These are phyloP conservation scores for Acleris sparsana DNA, from an alignment of 2,888 invertebrate species.

Conservation along the genomic window DNA sequence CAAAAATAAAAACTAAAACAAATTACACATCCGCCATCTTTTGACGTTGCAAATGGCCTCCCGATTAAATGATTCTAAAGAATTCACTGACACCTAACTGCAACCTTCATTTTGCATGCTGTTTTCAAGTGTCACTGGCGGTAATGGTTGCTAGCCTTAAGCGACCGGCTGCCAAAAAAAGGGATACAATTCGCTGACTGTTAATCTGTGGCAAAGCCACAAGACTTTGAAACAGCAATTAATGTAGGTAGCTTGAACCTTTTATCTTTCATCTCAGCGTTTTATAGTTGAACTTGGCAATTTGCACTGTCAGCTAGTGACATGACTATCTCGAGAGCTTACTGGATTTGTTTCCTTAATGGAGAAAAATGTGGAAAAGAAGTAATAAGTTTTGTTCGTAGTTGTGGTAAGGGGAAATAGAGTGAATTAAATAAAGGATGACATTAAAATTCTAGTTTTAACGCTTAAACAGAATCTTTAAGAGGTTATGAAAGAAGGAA, in stretches of 20 bases:
- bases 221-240: constrained; percentile 28
- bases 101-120: too few relatives aligned
- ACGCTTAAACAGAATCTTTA: too few relatives aligned
- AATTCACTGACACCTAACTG: not conserved
- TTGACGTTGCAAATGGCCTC: too few relatives aligned
- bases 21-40: too few relatives aligned
- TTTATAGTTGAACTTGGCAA: constrained; percentile 38
- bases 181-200: not conserved
- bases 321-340: constrained; percentile 30
- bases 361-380: constrained; percentile 9
- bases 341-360: constrained; percentile 31
- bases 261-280: constrained; percentile 34
- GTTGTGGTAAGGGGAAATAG: not conserved
- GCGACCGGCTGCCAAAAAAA: too few relatives aligned
- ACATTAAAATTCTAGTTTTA: too few relatives aligned
- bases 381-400: constrained; percentile 8
- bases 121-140: too few relatives aligned
- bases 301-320: constrained; percentile 35
- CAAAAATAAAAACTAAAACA: too few relatives aligned
- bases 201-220: not conserved
- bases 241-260: constrained; percentile 33
- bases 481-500: too few relatives aligned
- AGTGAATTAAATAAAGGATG: too few relatives aligned
- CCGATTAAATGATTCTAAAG: too few relatives aligned
- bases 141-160: too few relatives aligned